phyloP scores from a whole-genome alignment of 2,113 vertebrate species.

The Seriola dumerili region DNA sequence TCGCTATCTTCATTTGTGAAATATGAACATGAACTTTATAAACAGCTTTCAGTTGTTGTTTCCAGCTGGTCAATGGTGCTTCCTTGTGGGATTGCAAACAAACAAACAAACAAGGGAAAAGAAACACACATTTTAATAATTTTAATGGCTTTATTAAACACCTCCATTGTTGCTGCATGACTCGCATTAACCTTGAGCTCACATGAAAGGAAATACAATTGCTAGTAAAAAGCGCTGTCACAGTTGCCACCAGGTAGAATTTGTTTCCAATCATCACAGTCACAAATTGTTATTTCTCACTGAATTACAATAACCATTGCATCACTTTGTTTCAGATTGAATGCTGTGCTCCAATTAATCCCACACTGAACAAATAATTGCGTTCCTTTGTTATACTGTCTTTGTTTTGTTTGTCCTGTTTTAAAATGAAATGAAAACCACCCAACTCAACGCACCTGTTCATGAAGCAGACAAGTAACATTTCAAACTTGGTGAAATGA shows the following conservation, averaged over 20 bases:
- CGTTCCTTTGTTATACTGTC: constrained; percentile 42
- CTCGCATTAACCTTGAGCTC: constrained; percentile 55
- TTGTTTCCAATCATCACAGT: constrained; percentile 58
- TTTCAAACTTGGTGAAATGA: constrained; percentile 1
- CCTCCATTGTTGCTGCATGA: constrained; percentile 35
- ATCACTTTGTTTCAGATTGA: constrained; percentile 56
- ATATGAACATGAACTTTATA: constrained; percentile 14
- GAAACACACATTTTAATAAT: background rate
- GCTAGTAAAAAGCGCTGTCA: constrained; percentile 20
- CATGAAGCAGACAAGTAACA: background rate
- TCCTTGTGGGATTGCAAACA: constrained; percentile 4
- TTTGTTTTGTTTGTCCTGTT: constrained; percentile 28
- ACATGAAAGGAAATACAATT: constrained; percentile 60
- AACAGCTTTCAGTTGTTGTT: constrained; percentile 12
- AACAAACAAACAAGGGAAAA: background rate
- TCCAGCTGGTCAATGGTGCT: background rate
- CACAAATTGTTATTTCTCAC: constrained; percentile 54
- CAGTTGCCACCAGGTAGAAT: constrained; percentile 62
- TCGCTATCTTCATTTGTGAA: background rate
- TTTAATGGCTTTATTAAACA: constrained; percentile 51
- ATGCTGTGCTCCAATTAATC: constrained; percentile 59
- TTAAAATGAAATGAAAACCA: constrained; percentile 39
- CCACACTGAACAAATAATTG: constrained; percentile 56
- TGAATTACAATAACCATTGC: constrained; percentile 44
- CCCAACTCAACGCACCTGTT: constrained; percentile 26